These are phyloP conservation scores for Dendrolimus pini DNA, from an alignment of 2,888 invertebrate genomes.

Conservation along the genomic window DNA sequence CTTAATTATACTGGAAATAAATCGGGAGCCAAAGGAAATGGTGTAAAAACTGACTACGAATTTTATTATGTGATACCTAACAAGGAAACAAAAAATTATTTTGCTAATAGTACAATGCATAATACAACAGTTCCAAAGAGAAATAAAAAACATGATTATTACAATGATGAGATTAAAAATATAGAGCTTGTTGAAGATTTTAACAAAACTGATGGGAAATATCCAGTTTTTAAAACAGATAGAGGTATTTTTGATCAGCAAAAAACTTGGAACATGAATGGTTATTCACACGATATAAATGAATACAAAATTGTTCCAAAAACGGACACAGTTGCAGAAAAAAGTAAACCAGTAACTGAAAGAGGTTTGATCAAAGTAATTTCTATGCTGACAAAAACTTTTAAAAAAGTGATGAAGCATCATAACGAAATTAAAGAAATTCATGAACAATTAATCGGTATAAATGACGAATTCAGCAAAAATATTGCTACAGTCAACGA, in stretches of 20 bases:
- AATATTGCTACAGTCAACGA: conserved; percentile 27
- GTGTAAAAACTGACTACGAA: too few species aligned
- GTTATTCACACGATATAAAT: conserved; percentile 29
- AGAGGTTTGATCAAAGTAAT: conserved; percentile 55
- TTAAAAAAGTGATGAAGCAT: conserved; percentile 60
- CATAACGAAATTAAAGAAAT: conserved; percentile 52
- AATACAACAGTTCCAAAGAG: conserved; percentile 29
- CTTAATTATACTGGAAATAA: neutral
- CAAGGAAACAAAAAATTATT: neutral
- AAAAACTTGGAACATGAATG: conserved; percentile 39
- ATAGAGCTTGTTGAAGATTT: conserved; percentile 30
- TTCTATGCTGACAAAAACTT: conserved; percentile 56
- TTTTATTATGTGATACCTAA: too few species aligned
- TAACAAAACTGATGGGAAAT: conserved; percentile 25
- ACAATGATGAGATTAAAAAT: conserved; percentile 32
- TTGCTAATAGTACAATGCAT: neutral
- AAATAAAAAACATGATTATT: conserved; percentile 38
- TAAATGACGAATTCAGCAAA: conserved; percentile 41
- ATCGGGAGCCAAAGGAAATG: neutral
- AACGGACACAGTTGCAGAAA: conserved; percentile 11
- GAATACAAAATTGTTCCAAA: conserved; percentile 41
- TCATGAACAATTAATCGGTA: conserved; percentile 33
- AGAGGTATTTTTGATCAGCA: conserved; percentile 39
- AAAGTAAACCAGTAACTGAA: conserved; percentile 41
- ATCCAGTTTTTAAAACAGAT: conserved; percentile 19